Base-by-base conservation (phyloP, 2,888 invertebrate genomes). In the Carcina quercana region DNA sequence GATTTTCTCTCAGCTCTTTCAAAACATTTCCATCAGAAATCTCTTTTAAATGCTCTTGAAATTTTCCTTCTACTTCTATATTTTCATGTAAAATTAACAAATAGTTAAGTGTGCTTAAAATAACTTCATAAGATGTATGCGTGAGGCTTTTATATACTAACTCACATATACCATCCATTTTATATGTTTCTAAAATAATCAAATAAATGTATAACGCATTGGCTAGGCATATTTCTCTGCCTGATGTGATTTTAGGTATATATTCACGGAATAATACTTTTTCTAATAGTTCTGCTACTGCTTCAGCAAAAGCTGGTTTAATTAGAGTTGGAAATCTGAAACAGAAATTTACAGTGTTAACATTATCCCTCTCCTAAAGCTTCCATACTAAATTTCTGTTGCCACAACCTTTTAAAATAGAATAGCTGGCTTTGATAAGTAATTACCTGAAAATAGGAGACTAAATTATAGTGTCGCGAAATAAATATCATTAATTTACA, bases 221-320 rank as follows among this genome's bases (percentile, higher is more conserved):
- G 0, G 71, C 41, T 1, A 71, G 37, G 30, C 69, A 74, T 0
- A 68, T 20, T 1, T 68, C 70, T 30, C 50, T 53, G 0, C 74
- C 75, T 0, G 63, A 50, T 1, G 41, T 48, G 3, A 59, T 39
- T 3, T 25, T 2, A 0, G 45, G 31, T 2, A 34, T 15, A 2
- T 37, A 13, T 3, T 38, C 35, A 1, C 34, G 31, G 1, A 66
- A 66, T 19, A 75, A 26, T 1, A 72, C 29, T 6, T 38, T 34
- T 0, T 58, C 38, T 14, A 75, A 35, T 32, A 28, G 1, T 28
- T 34, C 32, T 47, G 35, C 19, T 70, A 53, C 13, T 36, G 37
- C 0, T 32, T 22, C 6, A 2, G 58, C 27, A 0, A 41, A 45
- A 1, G 53, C 49, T 7, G 43, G 21, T 4, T 46, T 35, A 1